Conservation (phyloP, 2,888 invertebrate species). For the Flexamia atlantica region DNA sequence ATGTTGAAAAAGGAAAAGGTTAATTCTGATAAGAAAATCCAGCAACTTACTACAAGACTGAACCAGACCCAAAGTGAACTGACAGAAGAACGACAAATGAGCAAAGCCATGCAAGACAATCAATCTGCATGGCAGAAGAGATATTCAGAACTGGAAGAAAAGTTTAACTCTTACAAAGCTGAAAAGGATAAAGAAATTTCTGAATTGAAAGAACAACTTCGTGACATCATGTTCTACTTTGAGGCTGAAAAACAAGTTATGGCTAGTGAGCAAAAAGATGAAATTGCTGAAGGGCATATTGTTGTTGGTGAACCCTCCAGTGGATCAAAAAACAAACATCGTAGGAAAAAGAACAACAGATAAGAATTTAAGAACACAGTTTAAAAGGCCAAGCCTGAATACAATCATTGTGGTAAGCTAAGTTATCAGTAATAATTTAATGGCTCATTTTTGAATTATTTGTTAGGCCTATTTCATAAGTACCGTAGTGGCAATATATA, state of each 20-base stretch:
- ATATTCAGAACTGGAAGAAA: slow-evolving; percentile 78
- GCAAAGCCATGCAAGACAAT: slow-evolving; percentile 86
- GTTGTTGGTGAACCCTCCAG: slow-evolving; percentile 74
- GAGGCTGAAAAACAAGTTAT: slow-evolving; percentile 87
- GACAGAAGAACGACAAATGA: slow-evolving; percentile 91
- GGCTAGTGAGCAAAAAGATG: slow-evolving; percentile 78
- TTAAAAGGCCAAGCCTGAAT: neutral
- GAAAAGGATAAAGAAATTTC: slow-evolving; percentile 80
- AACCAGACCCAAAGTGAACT: slow-evolving; percentile 83
- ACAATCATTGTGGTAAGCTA: neutral
- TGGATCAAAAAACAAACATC: slow-evolving; percentile 35
- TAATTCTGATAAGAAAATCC: slow-evolving; percentile 82
- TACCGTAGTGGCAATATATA: too few relatives aligned
- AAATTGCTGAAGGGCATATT: slow-evolving; percentile 81
- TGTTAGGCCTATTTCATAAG: too few relatives aligned
- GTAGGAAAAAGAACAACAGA: slow-evolving; percentile 45
- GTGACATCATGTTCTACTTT: slow-evolving; percentile 98
- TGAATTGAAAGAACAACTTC: slow-evolving; percentile 94
- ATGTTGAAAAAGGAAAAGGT: slow-evolving; percentile 82
- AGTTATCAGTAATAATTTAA: too few relatives aligned
- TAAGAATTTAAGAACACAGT: neutral
- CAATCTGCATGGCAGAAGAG: slow-evolving; percentile 85
- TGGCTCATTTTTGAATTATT: too few relatives aligned
- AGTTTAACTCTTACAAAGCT: slow-evolving; percentile 73
- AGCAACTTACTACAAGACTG: slow-evolving; percentile 81